Percentiles rank a stretch among this genome's conserved stretches.
These are phyloP conservation scores for Leucophenga varia DNA, from an alignment of 1,140 invertebrate genomes.

Conservation along the genomic window DNA sequence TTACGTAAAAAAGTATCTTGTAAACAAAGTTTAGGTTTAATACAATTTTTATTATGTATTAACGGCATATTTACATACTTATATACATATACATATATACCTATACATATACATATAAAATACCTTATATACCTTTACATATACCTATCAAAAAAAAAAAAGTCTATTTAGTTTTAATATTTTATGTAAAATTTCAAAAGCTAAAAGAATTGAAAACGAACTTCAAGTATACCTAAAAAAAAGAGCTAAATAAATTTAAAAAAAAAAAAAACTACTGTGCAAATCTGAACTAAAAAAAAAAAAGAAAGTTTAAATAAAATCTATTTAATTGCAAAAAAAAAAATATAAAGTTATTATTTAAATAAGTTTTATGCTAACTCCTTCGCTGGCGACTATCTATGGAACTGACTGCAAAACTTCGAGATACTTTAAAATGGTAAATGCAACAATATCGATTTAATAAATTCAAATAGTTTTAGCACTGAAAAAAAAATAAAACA, in stretches of 20 bases:
- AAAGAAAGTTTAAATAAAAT: conserved; percentile 45
- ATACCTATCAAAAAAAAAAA: conserved; percentile 1
- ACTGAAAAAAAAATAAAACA: conserved; percentile 10
- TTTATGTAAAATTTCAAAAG: neutral
- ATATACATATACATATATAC: neutral
- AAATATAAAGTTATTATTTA: conserved; percentile 1
- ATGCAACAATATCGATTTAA: conserved; percentile 30
- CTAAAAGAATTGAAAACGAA: neutral
- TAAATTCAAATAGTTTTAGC: conserved; percentile 24
- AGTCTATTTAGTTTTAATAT: neutral
- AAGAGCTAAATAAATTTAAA: conserved; percentile 20
- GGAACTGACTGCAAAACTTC: no score
- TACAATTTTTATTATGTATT: no score
- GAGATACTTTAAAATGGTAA: conserved; percentile 50
- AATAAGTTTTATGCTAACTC: neutral
- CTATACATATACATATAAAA: conserved; percentile 14
- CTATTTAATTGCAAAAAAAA: conserved; percentile 49
- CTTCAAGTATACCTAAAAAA: conserved; percentile 15
- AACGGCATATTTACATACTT: no score
- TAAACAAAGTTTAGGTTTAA: no score
- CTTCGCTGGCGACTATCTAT: no score
- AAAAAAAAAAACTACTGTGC: conserved; percentile 18
- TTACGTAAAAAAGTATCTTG: no score
- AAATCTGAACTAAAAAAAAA: conserved; percentile 6
- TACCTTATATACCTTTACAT: conserved; percentile 26